Conservation (phyloP, 2,113 vertebrate species). For the Platysteira castanea region DNA sequence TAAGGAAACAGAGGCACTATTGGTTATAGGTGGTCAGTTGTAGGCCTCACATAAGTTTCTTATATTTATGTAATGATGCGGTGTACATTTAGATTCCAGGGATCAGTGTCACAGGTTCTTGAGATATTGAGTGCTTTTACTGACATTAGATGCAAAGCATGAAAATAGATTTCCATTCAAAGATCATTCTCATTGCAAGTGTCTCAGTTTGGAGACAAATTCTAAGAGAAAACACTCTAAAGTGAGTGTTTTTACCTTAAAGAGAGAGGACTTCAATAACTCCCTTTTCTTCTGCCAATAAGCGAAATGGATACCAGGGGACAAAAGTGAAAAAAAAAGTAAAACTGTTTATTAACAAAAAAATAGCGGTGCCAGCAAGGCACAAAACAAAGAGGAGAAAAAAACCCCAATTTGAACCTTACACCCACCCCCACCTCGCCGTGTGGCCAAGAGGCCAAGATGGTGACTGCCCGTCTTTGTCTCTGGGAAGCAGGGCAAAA, state of each 20-base stretch:
- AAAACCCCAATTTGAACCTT: not conserved
- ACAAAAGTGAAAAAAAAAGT: not conserved
- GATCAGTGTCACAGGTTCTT: not conserved
- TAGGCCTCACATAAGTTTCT: not conserved
- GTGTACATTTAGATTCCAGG: constrained; percentile 6
- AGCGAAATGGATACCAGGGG: not conserved
- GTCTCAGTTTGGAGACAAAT: not conserved
- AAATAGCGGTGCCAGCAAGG: not conserved
- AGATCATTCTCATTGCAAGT: not conserved
- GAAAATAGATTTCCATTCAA: constrained; percentile 40
- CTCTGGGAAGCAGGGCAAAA: not conserved
- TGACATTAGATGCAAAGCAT: not conserved
- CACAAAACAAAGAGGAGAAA: not conserved
- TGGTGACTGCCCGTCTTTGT: not conserved
- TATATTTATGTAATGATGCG: constrained; percentile 13
- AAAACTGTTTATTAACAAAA: not conserved
- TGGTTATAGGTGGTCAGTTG: not conserved
- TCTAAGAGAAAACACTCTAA: not conserved
- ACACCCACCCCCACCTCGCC: not conserved
- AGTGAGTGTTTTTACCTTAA: not conserved
- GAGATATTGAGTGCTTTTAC: not conserved
- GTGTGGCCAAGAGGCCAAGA: not conserved
- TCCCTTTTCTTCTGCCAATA: not conserved
- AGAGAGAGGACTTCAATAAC: not conserved
- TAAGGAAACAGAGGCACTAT: not conserved